Evolutionary conservation across 53 echinoderm and acorn worm genomes (phyloP).

Genomic region (Antedon mediterranea): DNA sequence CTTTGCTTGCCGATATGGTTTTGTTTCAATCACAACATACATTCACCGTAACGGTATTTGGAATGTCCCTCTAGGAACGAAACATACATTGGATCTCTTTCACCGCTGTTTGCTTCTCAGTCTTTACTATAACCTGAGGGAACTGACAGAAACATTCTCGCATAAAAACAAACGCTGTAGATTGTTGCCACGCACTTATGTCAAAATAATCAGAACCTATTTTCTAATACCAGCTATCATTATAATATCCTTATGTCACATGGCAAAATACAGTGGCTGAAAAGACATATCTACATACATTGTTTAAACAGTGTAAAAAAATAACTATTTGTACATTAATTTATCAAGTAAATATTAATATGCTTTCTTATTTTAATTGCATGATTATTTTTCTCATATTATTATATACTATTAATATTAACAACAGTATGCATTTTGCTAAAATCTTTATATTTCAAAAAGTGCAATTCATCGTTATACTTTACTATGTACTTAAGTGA

Average conservation of each 20-base stretch:
- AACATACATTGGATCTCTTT: background rate
- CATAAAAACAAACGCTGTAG: background rate
- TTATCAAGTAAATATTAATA: too few relatives aligned
- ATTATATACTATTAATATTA: too few relatives aligned
- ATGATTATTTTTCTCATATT: too few relatives aligned
- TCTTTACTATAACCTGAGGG: background rate
- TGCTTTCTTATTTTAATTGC: too few relatives aligned
- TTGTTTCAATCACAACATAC: slow-evolving; percentile 1
- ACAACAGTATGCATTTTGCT: too few relatives aligned
- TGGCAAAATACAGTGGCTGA: background rate
- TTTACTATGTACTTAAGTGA: too few relatives aligned
- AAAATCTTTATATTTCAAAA: too few relatives aligned
- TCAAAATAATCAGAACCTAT: background rate
- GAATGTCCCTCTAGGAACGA: background rate
- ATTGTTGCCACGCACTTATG: background rate
- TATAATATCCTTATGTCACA: background rate
- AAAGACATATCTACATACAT: too few relatives aligned
- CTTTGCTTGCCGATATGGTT: background rate
- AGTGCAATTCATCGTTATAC: too few relatives aligned
- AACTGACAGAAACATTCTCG: background rate
- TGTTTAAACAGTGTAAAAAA: too few relatives aligned
- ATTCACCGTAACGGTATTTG: background rate
- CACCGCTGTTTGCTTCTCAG: background rate
- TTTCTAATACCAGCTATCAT: background rate
- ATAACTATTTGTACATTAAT: too few relatives aligned